Conservation (phyloP, 2,888 invertebrate species). For the Polydrusus pterygomalis region DNA sequence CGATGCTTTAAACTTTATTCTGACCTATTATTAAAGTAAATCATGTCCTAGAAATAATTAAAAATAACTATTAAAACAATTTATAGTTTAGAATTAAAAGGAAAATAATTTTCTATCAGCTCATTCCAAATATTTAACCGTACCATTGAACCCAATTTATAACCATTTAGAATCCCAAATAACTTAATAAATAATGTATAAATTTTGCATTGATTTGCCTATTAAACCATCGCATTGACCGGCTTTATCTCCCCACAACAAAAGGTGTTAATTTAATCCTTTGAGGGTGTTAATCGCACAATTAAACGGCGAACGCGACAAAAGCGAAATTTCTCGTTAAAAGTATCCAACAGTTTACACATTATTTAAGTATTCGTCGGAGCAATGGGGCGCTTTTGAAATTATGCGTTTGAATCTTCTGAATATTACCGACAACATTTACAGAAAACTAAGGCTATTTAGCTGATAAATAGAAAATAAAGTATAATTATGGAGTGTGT, state of each 20-base stretch:
- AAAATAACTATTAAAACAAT: too few species aligned
- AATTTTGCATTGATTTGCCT: constrained; percentile 20
- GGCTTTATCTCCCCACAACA: constrained; percentile 28
- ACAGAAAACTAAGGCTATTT: background rate
- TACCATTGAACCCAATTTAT: background rate
- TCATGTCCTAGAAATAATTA: too few species aligned
- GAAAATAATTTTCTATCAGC: background rate
- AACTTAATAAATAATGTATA: constrained; percentile 10
- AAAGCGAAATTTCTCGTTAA: constrained; percentile 38
- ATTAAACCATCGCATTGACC: constrained; percentile 31
- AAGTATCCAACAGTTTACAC: constrained; percentile 34
- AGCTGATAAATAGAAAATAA: background rate
- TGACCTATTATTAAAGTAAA: too few species aligned
- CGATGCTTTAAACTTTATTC: too few species aligned
- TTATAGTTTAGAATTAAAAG: too few species aligned
- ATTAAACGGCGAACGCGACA: constrained; percentile 28
- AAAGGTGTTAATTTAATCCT: constrained; percentile 39
- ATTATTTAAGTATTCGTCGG: constrained; percentile 31
- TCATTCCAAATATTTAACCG: background rate
- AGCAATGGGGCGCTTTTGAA: constrained; percentile 8
- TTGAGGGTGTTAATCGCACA: constrained; percentile 31
- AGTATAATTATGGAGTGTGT: too few species aligned
- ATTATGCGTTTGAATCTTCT: constrained; percentile 9
- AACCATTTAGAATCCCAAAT: background rate
- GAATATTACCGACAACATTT: background rate